Evolutionary conservation across 2,797 vertebrate species (phyloP), one percentile per base, ranked within the genome.

Genomic region (Denticeps clupeoides): DNA sequence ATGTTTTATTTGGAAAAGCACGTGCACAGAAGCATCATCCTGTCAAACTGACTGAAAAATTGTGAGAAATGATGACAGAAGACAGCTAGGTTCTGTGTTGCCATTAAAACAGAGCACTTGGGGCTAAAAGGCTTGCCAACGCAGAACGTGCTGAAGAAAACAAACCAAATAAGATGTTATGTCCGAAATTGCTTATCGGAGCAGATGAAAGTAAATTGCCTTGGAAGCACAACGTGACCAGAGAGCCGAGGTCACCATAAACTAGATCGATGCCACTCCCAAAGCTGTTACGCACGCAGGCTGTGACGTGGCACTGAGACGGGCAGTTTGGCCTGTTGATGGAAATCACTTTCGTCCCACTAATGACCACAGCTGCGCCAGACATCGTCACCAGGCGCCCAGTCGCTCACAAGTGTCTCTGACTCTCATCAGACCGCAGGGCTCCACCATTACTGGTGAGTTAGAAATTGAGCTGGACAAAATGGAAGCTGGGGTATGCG

Each of bases 401-500:
- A 32, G 51, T 58, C 47, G 35, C 47, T 35, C 52, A 62, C 65
- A 59, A 67, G 70, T 69, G 66, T 60, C 55, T 68, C 49, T 67
- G 45, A 63, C 59, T 73, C 68, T 82, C 75, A 83, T 87, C 78
- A 83, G 65, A 63, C 69, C 48, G 59, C 63, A 73, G 64, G 77
- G 70, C 74, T 71, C 75, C 63, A 46, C 69, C 75, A 83, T 84
- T 82, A 81, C 63, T 47, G 57, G 33, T 51, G 64, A 49, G 57
- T 72, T 74, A 69, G 55, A 47, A 51, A 56, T 51, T 54, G 53
- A 72, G 64, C 65, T 69, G 35, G 56, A 53, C 62, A 74, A 85
- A 85, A 86, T 86, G 68, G 77, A 78, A 27, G 41, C 42, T 59
- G 67, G 45, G 49, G 72, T 66, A 84, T 86, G 80, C 79, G 70